These are phyloP conservation scores for Mesochorus sp. DNA, from an alignment of 2,888 invertebrate genomes.

Conservation along the genomic window DNA sequence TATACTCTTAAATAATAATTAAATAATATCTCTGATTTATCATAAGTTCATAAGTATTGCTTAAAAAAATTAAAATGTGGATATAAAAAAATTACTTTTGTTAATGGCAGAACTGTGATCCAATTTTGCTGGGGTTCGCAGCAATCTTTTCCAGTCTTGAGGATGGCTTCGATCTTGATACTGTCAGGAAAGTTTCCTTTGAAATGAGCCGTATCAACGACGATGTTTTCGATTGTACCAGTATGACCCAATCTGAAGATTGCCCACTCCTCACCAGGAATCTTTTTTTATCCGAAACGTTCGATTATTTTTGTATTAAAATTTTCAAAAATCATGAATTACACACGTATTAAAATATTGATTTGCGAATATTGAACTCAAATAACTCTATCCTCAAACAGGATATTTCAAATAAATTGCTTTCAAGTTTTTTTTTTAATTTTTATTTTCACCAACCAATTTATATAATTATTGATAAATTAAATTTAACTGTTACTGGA, in stretches of 20 bases:
- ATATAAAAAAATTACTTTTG: conserved; percentile 83
- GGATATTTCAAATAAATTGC: no score
- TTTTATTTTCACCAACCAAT: no score
- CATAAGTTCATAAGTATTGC: conserved; percentile 5
- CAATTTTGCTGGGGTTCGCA: conserved; percentile 75
- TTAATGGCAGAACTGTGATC: conserved; percentile 83
- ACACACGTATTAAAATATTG: no score
- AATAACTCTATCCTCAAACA: no score
- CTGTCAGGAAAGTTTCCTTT: conserved; percentile 87
- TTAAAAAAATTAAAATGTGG: background rate
- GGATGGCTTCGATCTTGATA: conserved; percentile 84
- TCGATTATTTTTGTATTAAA: background rate
- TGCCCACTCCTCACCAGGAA: conserved; percentile 85
- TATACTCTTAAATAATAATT: background rate
- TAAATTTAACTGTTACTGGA: no score
- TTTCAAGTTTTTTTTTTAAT: no score
- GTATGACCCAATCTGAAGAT: conserved; percentile 84
- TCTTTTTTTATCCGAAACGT: conserved; percentile 49
- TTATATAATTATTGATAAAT: no score
- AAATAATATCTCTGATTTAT: background rate
- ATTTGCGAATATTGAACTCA: no score
- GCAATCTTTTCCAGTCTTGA: conserved; percentile 78
- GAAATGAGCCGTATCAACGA: conserved; percentile 86
- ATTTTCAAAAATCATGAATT: no score
- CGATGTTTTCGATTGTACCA: conserved; percentile 83